Evolutionary conservation across 2,888 invertebrate genomes (phyloP), one percentile per base, ranked within the genome.

Genomic region (Drosophila longiperda): DNA sequence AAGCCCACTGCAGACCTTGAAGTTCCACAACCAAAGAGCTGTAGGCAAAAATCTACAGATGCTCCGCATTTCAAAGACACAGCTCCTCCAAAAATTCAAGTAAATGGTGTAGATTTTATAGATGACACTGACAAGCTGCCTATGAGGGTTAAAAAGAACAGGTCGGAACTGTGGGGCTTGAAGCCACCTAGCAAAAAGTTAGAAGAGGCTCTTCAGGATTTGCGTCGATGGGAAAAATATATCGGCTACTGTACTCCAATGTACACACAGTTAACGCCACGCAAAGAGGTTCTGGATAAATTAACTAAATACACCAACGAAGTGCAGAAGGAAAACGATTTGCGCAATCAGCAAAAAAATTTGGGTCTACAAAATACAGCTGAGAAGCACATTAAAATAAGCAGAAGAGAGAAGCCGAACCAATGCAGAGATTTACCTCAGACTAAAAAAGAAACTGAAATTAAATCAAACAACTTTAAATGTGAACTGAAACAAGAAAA

Each of bases 241-340:
- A 7, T 53, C 1, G 38, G 36, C 3, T 15, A 5, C n/a, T 9
- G 12, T 26, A 3, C 20, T 5, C 8, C 11, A 9, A 9, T 15
- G 1, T 12, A 20, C 1, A 9, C 15, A 2, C 12, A 12, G 11
- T 20, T 20, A 8, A 7, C 33, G 11, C 9, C 29, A 17, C 12
- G 5, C 1, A 45, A 57, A 6, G 58, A 42, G 4, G 32, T 49
- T 20, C 0, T 62, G 0, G 49, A 66, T 2, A 53, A 11, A 1
- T 2, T 61, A 4, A 2, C 2, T 1, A 26, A 58, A 20, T 72
- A 66, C 9, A 29, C 53, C 15, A 40, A 12, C n/a, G 9, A 61
- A 1, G 36, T 60, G 34, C 61, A 72, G 17, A 34, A 8, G 2
- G 40, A 15, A 40, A 62, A 73, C 20, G 42, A 71, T 17, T 17